These are phyloP conservation scores for Teleogryllus occipitalis DNA, from an alignment of 1,140 invertebrate species.

Conservation along the genomic window DNA sequence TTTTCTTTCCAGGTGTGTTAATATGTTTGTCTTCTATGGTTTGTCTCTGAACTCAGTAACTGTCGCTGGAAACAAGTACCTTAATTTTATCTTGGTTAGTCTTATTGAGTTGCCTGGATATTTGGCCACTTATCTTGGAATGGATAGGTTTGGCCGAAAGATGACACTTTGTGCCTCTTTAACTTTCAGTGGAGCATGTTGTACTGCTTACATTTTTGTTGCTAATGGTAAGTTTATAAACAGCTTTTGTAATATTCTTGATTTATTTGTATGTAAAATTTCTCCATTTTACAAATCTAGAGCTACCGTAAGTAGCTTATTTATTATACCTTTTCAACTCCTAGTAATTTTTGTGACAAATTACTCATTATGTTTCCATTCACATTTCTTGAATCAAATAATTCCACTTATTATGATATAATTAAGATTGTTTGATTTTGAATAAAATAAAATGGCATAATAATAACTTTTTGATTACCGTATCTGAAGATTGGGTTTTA, in stretches of 20 bases:
- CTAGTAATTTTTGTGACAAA: too few species aligned
- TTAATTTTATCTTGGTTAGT: conserved; percentile 28
- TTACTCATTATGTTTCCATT: too few species aligned
- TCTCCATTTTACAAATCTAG: too few species aligned
- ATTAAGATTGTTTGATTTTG: too few species aligned
- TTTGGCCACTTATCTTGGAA: conserved; percentile 28
- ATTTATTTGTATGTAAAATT: not conserved
- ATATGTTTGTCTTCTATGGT: conserved; percentile 43
- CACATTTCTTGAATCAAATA: too few species aligned
- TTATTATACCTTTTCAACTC: too few species aligned
- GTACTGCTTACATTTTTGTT: not conserved
- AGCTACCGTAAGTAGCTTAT: too few species aligned
- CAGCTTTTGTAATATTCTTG: not conserved
- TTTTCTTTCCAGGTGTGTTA: conserved; percentile 35
- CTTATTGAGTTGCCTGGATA: conserved; percentile 34
- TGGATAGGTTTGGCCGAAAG: conserved; percentile 24
- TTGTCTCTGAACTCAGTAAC: conserved; percentile 41
- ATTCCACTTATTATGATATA: too few species aligned
- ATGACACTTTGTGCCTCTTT: conserved; percentile 1
- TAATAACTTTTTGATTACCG: too few species aligned
- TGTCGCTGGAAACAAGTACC: conserved; percentile 40
- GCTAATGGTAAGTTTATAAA: not conserved
- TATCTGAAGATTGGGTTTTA: too few species aligned
- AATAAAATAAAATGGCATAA: too few species aligned
- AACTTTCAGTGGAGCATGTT: not conserved